Base-by-base conservation (phyloP, 2,888 invertebrate species). In the Nemapogon koenigi region DNA sequence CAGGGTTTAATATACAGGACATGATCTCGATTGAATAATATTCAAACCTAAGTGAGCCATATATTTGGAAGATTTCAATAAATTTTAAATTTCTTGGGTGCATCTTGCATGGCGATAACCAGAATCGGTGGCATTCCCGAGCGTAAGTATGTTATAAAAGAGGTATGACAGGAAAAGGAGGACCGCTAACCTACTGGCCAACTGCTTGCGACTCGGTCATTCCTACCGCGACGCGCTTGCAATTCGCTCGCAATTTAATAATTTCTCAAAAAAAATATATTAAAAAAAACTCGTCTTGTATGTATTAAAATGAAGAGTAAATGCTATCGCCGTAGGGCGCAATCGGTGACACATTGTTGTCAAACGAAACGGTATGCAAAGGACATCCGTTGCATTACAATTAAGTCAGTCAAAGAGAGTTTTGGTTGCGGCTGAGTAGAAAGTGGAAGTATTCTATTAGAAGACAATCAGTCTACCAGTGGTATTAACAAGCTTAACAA, bases 101-200 rank as follows among this genome's bases (percentile, higher is more conserved):
- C n/a, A n/a, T n/a, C n/a, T n/a, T n/a, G n/a, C n/a, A n/a, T n/a
- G n/a, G n/a, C n/a, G n/a, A n/a, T n/a, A n/a, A n/a, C n/a, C n/a
- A n/a, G n/a, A n/a, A n/a, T n/a, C 18, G 32, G 38, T 44, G 41
- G 43, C 52, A 57, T 55, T 56, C 57, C 53, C 51, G 50, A 50
- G 14, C 53, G 49, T 46, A 50, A 57, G 58, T 56, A 55, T 62
- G 59, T 62, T 51, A 66, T 73, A 69, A 70, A 59, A 63, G 65
- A 59, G 58, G 59, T 58, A 49, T 57, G 62, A 65, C 75, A 72
- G 73, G 76, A 75, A 76, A 72, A 73, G 70, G 73, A 70, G 61
- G 69, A 62, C 68, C 62, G 72, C 62, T 78, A 75, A 76, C 78
- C 76, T 66, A 76, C 72, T 78, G 73, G 75, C 75, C 76, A 73